Evolutionary conservation across 2,113 vertebrate species (phyloP), one percentile per base, ranked within the genome.

Genomic region (Monarcha castaneiventris): DNA sequence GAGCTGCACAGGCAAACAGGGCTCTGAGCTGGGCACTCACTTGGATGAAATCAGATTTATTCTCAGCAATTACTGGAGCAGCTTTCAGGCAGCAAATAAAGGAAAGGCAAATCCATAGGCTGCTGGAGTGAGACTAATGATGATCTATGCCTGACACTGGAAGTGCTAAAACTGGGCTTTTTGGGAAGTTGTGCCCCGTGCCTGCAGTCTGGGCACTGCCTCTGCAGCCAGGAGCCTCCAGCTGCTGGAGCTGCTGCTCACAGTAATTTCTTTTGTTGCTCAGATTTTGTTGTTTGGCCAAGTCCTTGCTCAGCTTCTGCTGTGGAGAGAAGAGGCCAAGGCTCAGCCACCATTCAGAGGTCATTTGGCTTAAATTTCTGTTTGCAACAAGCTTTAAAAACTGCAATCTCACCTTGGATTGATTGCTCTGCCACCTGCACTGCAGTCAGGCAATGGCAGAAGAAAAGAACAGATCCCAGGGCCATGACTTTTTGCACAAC

Each of bases 1-100:
- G 85, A 91, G 90, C 81, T 13, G 41, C 67, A 46, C 89, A 94
- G 95, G 93, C 94, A 91, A 80, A 94, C 78, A 54, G 74, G 9
- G 75, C 80, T 92, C 73, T 73, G 82, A 94, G 69, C 74, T 26
- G 61, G 88, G 82, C 62, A 21, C 81, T 84, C 35, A 4, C 89
- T 87, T 86, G 87, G 95, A 97, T 96, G 90, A 96, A 96, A 84
- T 79, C 92, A 96, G 96, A 96, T 89, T 97, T 96, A 95, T 95
- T 92, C 83, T 48, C 67, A 21, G 93, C 86, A 75, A 92, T 82
- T 96, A 67, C 94, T 69, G 84, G 88, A 94, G 93, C 90, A 54
- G 88, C 76, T 93, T 95, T 74, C 92, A 89, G 90, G 81, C 66
- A 94, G 77, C 72, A 61, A 90, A 88, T 62, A 74, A 94, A 97